Percentiles rank a stretch among this genome's conserved stretches.
Conservation (phyloP, 2,113 vertebrate genomes). For the Amblyopsis rosae region DNA sequence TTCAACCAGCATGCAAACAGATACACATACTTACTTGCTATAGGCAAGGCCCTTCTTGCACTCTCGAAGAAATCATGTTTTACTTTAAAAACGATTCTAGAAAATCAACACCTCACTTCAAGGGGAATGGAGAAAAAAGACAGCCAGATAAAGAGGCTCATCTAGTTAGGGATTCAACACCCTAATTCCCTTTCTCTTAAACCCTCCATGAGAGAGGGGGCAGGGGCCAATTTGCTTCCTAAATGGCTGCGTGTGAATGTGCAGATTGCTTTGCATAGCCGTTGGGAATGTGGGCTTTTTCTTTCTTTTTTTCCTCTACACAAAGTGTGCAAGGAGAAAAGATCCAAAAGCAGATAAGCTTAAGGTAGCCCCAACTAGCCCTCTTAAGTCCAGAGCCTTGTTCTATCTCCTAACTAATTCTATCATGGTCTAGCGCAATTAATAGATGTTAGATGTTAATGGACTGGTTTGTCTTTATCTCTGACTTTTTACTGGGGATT, state of each 20-base stretch:
- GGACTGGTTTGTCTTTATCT: slow-evolving; percentile 70
- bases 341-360: slow-evolving; percentile 74
- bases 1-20: slow-evolving; percentile 56
- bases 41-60: slow-evolving; percentile 64
- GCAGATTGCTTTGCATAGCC: slow-evolving; percentile 76
- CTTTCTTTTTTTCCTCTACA: slow-evolving; percentile 63
- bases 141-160: slow-evolving; percentile 74
- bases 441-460: slow-evolving; percentile 73
- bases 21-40: not conserved
- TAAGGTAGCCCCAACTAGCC: slow-evolving; percentile 66
- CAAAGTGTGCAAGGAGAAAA: slow-evolving; percentile 69
- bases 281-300: slow-evolving; percentile 65
- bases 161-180: slow-evolving; percentile 72
- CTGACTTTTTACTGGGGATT: slow-evolving; percentile 49
- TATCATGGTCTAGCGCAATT: slow-evolving; percentile 70
- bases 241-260: slow-evolving; percentile 76
- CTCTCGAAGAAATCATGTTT: slow-evolving; percentile 67
- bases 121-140: slow-evolving; percentile 75
- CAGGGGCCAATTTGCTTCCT: slow-evolving; percentile 75
- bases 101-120: slow-evolving; percentile 78
- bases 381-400: slow-evolving; percentile 64
- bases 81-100: slow-evolving; percentile 78
- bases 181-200: slow-evolving; percentile 77
- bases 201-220: slow-evolving; percentile 74
- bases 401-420: slow-evolving; percentile 70